Percentiles rank a stretch among this genome's conserved stretches.
These are phyloP conservation scores for Bufotes viridis DNA, from an alignment of 2,797 vertebrate species.

Conservation along the genomic window DNA sequence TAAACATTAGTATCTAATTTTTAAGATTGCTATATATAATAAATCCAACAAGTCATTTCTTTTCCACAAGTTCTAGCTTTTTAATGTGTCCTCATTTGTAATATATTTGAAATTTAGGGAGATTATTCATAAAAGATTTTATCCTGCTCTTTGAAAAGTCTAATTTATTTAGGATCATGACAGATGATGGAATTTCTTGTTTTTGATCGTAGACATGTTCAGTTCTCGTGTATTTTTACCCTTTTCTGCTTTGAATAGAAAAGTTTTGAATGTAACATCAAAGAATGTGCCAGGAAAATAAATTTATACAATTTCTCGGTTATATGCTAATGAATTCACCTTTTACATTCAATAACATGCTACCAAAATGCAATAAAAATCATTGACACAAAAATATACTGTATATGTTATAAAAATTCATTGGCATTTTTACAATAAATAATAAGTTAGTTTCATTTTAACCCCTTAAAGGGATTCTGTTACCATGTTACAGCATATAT, in stretches of 20 bases:
- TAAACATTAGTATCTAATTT: neutral
- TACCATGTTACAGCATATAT: too few species aligned
- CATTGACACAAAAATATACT: neutral
- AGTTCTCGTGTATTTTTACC: slow-evolving; percentile 35
- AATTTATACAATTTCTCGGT: slow-evolving; percentile 19
- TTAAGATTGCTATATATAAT: neutral
- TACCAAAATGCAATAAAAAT: neutral
- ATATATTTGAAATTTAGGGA: slow-evolving; percentile 30
- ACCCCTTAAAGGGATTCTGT: too few species aligned
- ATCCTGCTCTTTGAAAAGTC: slow-evolving; percentile 39
- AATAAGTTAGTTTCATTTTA: neutral
- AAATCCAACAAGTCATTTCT: neutral
- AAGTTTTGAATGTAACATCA: slow-evolving; percentile 38
- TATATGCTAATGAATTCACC: slow-evolving; percentile 38
- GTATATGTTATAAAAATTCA: neutral
- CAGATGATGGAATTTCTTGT: slow-evolving; percentile 45
- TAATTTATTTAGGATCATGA: slow-evolving; percentile 44
- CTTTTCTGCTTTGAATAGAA: slow-evolving; percentile 35
- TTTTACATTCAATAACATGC: neutral
- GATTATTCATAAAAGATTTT: slow-evolving; percentile 49
- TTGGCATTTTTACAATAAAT: neutral
- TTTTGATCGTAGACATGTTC: slow-evolving; percentile 58
- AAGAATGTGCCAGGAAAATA: slow-evolving; percentile 10
- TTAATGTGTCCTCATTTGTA: slow-evolving; percentile 3
- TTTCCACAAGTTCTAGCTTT: neutral